These are phyloP conservation scores for Sceloporus tristichus DNA, from an alignment of 2,113 vertebrate species.

Conservation along the genomic window DNA sequence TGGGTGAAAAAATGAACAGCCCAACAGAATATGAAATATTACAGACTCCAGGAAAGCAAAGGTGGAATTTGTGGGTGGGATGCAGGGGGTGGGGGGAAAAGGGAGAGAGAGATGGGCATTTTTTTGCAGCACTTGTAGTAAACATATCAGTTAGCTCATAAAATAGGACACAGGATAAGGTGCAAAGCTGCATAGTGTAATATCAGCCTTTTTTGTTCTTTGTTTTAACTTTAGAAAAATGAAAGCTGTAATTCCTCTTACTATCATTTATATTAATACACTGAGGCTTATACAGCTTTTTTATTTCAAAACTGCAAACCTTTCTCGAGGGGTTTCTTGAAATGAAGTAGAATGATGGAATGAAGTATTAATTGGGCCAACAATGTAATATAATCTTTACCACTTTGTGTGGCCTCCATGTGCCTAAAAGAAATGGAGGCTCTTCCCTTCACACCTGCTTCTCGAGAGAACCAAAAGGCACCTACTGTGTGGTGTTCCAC, in stretches of 20 bases:
- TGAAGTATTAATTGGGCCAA: constrained; percentile 59
- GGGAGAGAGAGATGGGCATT: constrained; percentile 31
- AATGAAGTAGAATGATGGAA: constrained; percentile 41
- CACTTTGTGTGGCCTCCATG: constrained; percentile 54
- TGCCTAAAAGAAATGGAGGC: constrained; percentile 41
- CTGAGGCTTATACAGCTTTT: constrained; percentile 11
- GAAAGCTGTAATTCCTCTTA: constrained; percentile 55
- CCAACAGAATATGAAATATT: constrained; percentile 26
- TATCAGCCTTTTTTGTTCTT: not conserved
- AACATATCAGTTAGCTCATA: constrained; percentile 49
- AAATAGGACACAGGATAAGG: constrained; percentile 46
- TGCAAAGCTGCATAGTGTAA: constrained; percentile 25
- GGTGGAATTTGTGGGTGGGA: constrained; percentile 29
- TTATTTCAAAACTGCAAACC: constrained; percentile 50
- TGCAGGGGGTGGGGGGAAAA: not conserved
- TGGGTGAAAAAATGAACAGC: constrained; percentile 52
- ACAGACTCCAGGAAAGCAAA: constrained; percentile 40
- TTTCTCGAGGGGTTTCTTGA: constrained; percentile 53
- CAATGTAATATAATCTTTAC: not conserved
- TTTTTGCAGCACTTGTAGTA: constrained; percentile 6
- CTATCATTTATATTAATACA: constrained; percentile 52
- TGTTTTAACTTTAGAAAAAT: not conserved
- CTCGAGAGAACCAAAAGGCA: constrained; percentile 48
- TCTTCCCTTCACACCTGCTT: constrained; percentile 19
- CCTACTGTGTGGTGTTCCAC: constrained; percentile 59